A percentile compares a stretch with the other conserved stretches of the same genome.
These are phyloP conservation scores for Ophioninae sp. DNA, from an alignment of 2,888 invertebrate species.

Conservation along the genomic window DNA sequence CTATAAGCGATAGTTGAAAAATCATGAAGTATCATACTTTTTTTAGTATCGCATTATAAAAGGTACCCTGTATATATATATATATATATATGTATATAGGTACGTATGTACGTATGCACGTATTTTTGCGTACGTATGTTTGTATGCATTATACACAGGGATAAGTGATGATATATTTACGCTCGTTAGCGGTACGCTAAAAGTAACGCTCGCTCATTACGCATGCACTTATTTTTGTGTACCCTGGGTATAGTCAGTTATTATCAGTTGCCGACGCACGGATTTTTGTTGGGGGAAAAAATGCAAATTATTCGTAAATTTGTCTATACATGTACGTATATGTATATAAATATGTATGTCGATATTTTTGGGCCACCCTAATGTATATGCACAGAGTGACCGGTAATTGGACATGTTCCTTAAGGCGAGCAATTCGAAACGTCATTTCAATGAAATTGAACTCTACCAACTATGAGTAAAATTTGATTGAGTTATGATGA, in stretches of 20 bases:
- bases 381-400: too few relatives aligned
- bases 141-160: conserved; percentile 7
- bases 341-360: too few relatives aligned
- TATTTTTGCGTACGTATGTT: background rate
- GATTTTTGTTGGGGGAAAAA: background rate
- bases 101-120: background rate
- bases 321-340: background rate
- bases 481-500: too few relatives aligned
- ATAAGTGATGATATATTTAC: conserved; percentile 32
- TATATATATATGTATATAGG: conserved; percentile 5
- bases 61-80: background rate
- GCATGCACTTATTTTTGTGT: conserved; percentile 37
- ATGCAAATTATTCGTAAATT: background rate
- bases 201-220: conserved; percentile 55
- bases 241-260: conserved; percentile 21
- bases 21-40: too few relatives aligned
- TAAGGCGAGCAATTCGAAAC: too few relatives aligned
- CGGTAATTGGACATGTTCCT: too few relatives aligned
- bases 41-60: too few relatives aligned
- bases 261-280: conserved; percentile 18
- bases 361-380: too few relatives aligned
- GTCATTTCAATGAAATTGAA: too few relatives aligned
- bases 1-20: too few relatives aligned
- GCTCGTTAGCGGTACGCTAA: conserved; percentile 57
- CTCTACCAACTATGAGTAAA: too few relatives aligned